phyloP scores from a whole-genome alignment of 2,888 invertebrate genomes.

The Dynastes hyllus region DNA sequence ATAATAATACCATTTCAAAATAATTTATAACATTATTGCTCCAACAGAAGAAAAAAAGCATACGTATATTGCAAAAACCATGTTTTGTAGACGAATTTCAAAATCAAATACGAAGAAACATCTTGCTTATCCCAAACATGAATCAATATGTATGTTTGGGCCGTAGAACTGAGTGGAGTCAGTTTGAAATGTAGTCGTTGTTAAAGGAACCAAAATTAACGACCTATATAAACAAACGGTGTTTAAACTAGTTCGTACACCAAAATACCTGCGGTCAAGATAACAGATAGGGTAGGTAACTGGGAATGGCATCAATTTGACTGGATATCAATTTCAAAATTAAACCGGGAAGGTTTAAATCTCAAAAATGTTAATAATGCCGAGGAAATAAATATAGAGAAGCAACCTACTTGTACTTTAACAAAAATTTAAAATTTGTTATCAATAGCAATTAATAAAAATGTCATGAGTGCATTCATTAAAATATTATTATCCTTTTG shows the following conservation, averaged over 20 bases:
- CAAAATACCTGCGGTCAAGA: background rate
- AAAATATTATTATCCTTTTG: too few relatives aligned
- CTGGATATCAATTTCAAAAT: too few relatives aligned
- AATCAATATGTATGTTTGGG: constrained; percentile 33
- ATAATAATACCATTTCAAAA: background rate
- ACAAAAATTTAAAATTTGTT: too few relatives aligned
- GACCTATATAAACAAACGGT: constrained; percentile 18
- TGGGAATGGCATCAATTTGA: background rate
- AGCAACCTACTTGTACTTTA: too few relatives aligned
- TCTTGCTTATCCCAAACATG: background rate
- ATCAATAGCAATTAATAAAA: too few relatives aligned
- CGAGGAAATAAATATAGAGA: too few relatives aligned
- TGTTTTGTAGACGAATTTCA: background rate
- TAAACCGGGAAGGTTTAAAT: too few relatives aligned
- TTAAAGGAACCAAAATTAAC: constrained; percentile 32
- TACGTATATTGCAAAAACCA: background rate
- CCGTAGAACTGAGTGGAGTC: constrained; percentile 7
- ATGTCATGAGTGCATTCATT: too few relatives aligned
- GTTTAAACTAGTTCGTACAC: constrained; percentile 8
- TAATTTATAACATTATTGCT: too few relatives aligned
- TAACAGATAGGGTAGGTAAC: background rate
- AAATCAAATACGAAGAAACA: constrained; percentile 1
- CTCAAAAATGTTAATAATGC: too few relatives aligned
- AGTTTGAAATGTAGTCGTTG: constrained; percentile 3
- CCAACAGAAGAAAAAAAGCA: background rate